Evolutionary conservation across 2,888 invertebrate species (phyloP), one percentile per base, ranked within the genome.

Genomic region (Aphodius sticticus): DNA sequence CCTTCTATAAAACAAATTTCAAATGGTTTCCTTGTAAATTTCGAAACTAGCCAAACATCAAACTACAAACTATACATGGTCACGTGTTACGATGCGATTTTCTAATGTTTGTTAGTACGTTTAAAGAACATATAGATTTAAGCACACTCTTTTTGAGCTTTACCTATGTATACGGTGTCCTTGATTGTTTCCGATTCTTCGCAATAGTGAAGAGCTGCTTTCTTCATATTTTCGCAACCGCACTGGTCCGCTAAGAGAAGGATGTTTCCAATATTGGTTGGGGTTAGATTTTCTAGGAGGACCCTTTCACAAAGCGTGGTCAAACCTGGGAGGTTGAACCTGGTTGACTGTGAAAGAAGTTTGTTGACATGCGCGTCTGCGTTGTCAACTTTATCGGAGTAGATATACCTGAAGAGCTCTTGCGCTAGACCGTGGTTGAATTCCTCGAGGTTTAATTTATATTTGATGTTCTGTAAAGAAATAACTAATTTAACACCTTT

Each of bases 331-430:
- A 92, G 85, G 82, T 87, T 86, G 81, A 90, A 91, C 76, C 89
- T 88, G 35, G 90, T 89, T 12, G 91, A 90, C 16, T 91, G 86
- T 16, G 91, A 90, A 79, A 92, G 84, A 16, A 92, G 85, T 83
- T 90, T 90, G 76, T 89, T 86, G 1, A 91, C 90, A 76, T 89
- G 87, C 6, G 86, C 86, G 77, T 92, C 92, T 70, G 90, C 87
- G 84, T 89, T 90, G 79, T 91, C 91, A 2, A 92, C 91, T 82
- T 90, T 91, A 83, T 92, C 92, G 0, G 91, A 91, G 87, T 92
- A 92, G 82, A 92, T 90, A 83, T 92, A 92, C 70, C 91, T 88
- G 15, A 92, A 86, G 1, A 92, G 85, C 85, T 91, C 91, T 76
- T 88, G 88, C 0, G 90, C 86, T 15, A 90, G 83, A 35, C 90